Evolutionary conservation across 2,113 vertebrate genomes (phyloP).

Genomic region (Tamias sibiricus): DNA sequence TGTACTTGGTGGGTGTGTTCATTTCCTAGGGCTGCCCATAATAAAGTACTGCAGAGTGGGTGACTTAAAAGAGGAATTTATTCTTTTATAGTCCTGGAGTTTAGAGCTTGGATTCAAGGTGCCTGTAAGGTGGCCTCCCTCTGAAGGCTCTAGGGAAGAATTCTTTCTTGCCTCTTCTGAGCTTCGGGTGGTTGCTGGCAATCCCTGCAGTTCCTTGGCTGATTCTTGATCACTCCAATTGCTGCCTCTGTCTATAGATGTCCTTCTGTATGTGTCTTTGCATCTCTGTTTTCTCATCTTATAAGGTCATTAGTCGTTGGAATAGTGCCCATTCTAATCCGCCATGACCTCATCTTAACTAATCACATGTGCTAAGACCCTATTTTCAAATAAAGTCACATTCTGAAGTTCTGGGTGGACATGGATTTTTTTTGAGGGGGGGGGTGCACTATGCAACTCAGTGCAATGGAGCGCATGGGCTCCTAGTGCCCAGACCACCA

Average conservation of each 20-base stretch:
- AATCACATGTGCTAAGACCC: not conserved
- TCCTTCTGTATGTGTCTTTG: not conserved
- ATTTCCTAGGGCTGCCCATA: not conserved
- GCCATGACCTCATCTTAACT: not conserved
- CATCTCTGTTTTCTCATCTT: not conserved
- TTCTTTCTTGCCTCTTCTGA: not conserved
- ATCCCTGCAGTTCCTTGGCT: not conserved
- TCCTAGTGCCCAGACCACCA: not conserved
- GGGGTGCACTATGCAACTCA: not conserved
- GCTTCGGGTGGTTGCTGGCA: not conserved
- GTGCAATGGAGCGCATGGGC: not conserved
- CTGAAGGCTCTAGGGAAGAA: not conserved
- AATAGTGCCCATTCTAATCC: not conserved
- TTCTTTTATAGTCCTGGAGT: not conserved
- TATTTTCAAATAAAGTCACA: conserved; percentile 12
- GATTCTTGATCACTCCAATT: not conserved
- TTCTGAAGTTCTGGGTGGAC: not conserved
- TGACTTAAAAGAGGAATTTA: not conserved
- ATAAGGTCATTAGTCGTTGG: not conserved
- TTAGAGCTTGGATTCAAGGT: not conserved
- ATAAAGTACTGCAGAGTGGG: not conserved
- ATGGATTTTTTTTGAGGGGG: not conserved
- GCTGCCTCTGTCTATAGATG: not conserved
- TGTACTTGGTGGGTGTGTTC: not conserved
- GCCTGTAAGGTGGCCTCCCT: not conserved